Percentiles rank a stretch among this genome's conserved stretches.
phyloP scores from a whole-genome alignment of 2,113 vertebrate genomes.

The Coregonus clupeaformis region DNA sequence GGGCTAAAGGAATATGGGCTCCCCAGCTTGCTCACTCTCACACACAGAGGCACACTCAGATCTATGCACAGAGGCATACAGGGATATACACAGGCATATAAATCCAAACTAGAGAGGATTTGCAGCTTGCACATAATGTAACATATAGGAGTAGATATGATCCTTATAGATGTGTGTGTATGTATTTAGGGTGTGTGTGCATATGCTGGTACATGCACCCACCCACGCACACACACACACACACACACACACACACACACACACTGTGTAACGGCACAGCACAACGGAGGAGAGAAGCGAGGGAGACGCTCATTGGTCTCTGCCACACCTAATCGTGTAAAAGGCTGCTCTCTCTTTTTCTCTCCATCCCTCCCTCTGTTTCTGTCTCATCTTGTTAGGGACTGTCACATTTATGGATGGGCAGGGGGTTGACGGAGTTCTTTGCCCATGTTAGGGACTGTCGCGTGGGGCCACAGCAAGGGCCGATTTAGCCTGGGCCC shows the following conservation, averaged over 20 bases:
- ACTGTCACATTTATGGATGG: too few species aligned
- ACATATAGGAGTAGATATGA: too few species aligned
- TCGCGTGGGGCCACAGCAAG: too few species aligned
- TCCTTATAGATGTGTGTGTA: too few species aligned
- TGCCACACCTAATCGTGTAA: constrained; percentile 27
- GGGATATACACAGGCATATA: constrained; percentile 19
- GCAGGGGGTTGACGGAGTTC: too few species aligned
- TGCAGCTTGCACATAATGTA: too few species aligned
- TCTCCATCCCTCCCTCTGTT: background rate
- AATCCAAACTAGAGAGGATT: background rate
- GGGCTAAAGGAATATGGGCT: too few species aligned
- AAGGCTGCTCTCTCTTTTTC: constrained; percentile 4
- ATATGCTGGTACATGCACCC: background rate
- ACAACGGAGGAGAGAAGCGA: constrained; percentile 4
- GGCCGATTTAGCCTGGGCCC: too few species aligned
- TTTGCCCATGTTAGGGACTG: too few species aligned
- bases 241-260: background rate
- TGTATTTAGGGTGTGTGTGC: background rate
- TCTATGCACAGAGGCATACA: too few species aligned
- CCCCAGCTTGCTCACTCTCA: constrained; percentile 1
- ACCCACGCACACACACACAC: constrained; percentile 26
- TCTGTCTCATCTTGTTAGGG: too few species aligned
- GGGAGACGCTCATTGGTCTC: constrained; percentile 10
- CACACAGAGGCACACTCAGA: constrained; percentile 30
- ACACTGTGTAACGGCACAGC: too few species aligned